These are phyloP conservation scores for Phthorimaea operculella DNA, from an alignment of 1,140 invertebrate genomes.

Conservation along the genomic window DNA sequence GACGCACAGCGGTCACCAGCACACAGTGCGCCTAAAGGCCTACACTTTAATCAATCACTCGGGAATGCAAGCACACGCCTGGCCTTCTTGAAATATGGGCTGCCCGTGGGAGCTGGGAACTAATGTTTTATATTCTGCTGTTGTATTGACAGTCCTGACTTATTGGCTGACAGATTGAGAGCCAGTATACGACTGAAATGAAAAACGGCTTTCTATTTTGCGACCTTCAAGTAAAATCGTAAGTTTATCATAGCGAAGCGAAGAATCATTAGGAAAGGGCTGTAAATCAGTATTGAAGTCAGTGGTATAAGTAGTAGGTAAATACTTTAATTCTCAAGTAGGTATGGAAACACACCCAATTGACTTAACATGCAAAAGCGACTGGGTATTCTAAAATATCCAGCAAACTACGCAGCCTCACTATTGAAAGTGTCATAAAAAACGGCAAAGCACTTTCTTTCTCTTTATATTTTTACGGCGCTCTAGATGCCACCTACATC, in stretches of 20 bases:
- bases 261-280: too few species aligned
- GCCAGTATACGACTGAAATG: constrained; percentile 12
- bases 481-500: constrained; percentile 44
- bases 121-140: constrained; percentile 45
- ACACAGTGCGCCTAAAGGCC: constrained; percentile 24
- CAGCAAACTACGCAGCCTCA: constrained; percentile 25
- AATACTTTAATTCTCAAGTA: too few species aligned
- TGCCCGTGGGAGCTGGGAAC: constrained; percentile 24
- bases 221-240: too few species aligned
- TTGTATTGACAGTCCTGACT: constrained; percentile 43
- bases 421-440: constrained; percentile 31
- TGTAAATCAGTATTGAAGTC: too few species aligned
- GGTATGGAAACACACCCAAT: too few species aligned
- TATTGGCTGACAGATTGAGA: constrained; percentile 39
- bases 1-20: not conserved
- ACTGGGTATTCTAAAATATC: constrained; percentile 24
- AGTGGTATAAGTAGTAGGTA: too few species aligned
- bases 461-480: constrained; percentile 51
- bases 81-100: constrained; percentile 42
- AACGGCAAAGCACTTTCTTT: constrained; percentile 35
- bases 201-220: too few species aligned
- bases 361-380: too few species aligned
- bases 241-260: too few species aligned
- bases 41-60: constrained; percentile 52
- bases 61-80: constrained; percentile 37